Evolutionary conservation across 2,888 invertebrate species (phyloP).

Genomic region (Drosophila prolongata): DNA sequence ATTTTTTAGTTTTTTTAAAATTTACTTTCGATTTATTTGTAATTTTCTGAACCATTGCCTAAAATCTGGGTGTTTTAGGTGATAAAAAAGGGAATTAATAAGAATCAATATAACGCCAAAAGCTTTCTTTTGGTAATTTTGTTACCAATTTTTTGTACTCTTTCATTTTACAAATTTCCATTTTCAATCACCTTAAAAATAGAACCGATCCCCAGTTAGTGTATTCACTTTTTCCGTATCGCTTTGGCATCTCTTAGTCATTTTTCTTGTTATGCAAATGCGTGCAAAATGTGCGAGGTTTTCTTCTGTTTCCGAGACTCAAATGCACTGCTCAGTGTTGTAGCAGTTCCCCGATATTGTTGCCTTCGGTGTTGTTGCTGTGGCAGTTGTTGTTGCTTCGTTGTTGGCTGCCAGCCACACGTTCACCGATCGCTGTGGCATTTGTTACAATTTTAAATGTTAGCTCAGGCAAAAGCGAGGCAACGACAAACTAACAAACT

Average conservation of each 20-base stretch:
- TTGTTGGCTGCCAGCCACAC: constrained; percentile 74
- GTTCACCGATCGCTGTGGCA: constrained; percentile 73
- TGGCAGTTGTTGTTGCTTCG: constrained; percentile 21
- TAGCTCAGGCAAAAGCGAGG: constrained; percentile 66
- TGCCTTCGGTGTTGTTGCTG: constrained; percentile 30
- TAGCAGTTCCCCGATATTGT: constrained; percentile 14
- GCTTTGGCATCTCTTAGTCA: constrained; percentile 3
- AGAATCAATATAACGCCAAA: no score
- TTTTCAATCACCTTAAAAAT: background rate
- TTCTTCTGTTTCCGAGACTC: constrained; percentile 51
- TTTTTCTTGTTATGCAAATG: constrained; percentile 75
- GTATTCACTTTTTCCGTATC: constrained; percentile 46
- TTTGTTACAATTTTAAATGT: constrained; percentile 81
- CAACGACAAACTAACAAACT: constrained; percentile 53
- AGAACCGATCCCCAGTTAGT: background rate
- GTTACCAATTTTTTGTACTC: no score
- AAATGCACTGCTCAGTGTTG: constrained; percentile 35
- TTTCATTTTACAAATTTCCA: no score
- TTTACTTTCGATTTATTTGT: no score
- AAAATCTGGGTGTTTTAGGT: no score
- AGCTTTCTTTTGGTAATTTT: no score
- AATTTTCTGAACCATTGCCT: no score
- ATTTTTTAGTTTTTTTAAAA: no score
- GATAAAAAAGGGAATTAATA: no score
- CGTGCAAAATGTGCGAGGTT: constrained; percentile 78